Base-by-base conservation (phyloP, 2,888 invertebrate genomes). In the Brachynemurus nebulosus region DNA sequence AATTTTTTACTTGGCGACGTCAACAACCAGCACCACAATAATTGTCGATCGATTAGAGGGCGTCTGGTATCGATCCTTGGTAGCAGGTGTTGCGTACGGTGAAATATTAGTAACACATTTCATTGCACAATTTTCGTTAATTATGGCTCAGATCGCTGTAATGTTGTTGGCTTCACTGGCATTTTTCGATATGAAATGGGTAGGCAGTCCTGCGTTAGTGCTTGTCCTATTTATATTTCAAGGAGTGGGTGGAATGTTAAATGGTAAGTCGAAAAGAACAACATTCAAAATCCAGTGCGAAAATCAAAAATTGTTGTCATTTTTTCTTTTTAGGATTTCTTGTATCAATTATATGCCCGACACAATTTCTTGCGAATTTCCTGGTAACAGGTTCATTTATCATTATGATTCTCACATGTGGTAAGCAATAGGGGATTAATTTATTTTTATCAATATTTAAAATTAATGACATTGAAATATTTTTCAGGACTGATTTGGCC, bases 31-130 rank as follows among this genome's bases (percentile, higher is more conserved):
- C 0, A 75, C 86, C 2, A 76, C 86, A 17, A 80, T 90, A 58
- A 82, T 89, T 49, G 70, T 80, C 1, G 89, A 89, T 59, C 74
- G 82, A 25, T 70, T 78, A 53, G 86, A 88, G 59, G 89, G 92
- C 4, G 76, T 91, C 49, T 81, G 92, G 80, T 86, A 91, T 59
- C 70, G 92, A 47, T 86, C 84, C 45, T 71, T 86, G 1, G 85
- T 90, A 4, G 86, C 91, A 49, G 90, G 91, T 7, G 88, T 92
- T 9, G 76, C 75, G 33, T 76, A 86, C 0, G 62, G 74, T 27
- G 89, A 91, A 69, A 82, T 92, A 61, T 68, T 91, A 36, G 62
- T 82, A 47, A 82, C 88, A 0, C 91, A 92, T 61, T 73, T 91
- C 45, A 56, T 78, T 11, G 73, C 85, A 19, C 89, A 92, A 62